A percentile compares a stretch with the other conserved stretches of the same genome.
Evolutionary conservation across 2,113 vertebrate genomes (phyloP).

Genomic region (Tachysurus fulvidraco): DNA sequence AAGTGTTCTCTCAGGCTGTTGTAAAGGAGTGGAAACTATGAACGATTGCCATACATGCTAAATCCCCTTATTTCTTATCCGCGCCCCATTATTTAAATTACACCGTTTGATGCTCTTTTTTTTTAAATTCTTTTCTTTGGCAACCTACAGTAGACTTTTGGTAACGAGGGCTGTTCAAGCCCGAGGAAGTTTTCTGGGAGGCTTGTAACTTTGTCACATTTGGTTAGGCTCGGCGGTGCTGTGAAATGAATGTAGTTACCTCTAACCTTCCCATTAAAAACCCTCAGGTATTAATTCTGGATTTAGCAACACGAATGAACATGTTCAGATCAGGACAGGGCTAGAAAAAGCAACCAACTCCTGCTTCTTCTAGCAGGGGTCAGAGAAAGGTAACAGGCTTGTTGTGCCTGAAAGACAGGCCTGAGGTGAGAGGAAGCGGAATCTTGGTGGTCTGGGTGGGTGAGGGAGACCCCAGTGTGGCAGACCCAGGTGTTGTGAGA

Average conservation of each 20-base stretch:
- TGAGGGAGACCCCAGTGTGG: conserved; percentile 10
- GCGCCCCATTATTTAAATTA: conserved; percentile 40
- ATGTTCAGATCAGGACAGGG: conserved; percentile 17
- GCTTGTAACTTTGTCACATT: conserved; percentile 53
- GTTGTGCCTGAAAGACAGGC: conserved; percentile 2
- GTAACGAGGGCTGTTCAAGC: conserved; percentile 52
- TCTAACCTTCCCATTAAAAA: conserved; percentile 40
- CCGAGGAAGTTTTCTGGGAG: conserved; percentile 22
- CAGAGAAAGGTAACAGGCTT: conserved; percentile 44
- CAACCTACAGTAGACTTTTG: conserved; percentile 70
- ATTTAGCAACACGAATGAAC: conserved; percentile 20
- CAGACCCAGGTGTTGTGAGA: conserved; percentile 17
- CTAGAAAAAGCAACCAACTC: conserved; percentile 16
- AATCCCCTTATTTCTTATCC: conserved; percentile 69
- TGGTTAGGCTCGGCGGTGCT: conserved; percentile 38
- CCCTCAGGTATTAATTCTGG: conserved; percentile 31
- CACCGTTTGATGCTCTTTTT: conserved; percentile 24
- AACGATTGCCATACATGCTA: conserved; percentile 67
- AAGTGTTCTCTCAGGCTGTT: conserved; percentile 59
- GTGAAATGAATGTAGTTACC: conserved; percentile 39
- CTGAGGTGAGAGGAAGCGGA: conserved; percentile 28
- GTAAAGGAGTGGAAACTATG: conserved; percentile 64
- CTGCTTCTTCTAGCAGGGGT: conserved; percentile 29
- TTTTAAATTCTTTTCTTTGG: conserved; percentile 44
- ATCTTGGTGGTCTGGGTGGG: conserved; percentile 20